Conservation (phyloP, 2,888 invertebrate species). For the Xylophagus ater region DNA sequence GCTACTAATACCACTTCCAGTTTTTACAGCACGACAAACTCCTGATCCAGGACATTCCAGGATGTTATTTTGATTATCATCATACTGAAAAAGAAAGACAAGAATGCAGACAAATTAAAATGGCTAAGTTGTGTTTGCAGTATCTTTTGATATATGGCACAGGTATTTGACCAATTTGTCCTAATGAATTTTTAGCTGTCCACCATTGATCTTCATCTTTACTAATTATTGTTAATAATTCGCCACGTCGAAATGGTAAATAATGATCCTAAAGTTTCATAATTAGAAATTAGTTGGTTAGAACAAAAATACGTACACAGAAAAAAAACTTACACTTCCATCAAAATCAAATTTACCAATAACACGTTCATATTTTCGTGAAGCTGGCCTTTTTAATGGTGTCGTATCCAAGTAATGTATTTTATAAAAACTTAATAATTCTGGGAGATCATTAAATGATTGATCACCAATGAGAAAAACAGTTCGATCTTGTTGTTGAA, state of each 20-base stretch:
- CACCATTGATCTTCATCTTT: constrained; percentile 99
- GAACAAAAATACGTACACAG: background rate
- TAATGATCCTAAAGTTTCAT: constrained; percentile 65
- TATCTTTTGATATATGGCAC: constrained; percentile 92
- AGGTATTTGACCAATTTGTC: constrained; percentile 86
- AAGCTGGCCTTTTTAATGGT: constrained; percentile 76
- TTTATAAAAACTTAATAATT: constrained; percentile 85
- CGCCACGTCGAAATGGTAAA: constrained; percentile 88
- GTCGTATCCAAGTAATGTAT: constrained; percentile 95
- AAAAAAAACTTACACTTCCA: constrained; percentile 59
- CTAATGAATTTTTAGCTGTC: constrained; percentile 75
- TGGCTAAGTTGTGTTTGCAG: too few relatives aligned
- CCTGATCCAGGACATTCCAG: too few relatives aligned
- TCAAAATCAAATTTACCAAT: constrained; percentile 90
- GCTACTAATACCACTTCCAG: too few relatives aligned
- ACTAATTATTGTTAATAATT: constrained; percentile 80
- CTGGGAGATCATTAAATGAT: constrained; percentile 82
- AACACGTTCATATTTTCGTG: constrained; percentile 67
- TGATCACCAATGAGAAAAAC: constrained; percentile 91
- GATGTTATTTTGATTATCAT: too few relatives aligned
- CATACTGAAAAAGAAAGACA: too few relatives aligned
- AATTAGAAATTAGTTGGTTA: background rate
- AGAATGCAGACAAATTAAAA: too few relatives aligned
- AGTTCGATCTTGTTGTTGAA: constrained; percentile 70
- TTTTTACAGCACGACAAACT: too few relatives aligned